phyloP scores from a whole-genome alignment of 1,140 invertebrate species.

The Aradophagus sp. region DNA sequence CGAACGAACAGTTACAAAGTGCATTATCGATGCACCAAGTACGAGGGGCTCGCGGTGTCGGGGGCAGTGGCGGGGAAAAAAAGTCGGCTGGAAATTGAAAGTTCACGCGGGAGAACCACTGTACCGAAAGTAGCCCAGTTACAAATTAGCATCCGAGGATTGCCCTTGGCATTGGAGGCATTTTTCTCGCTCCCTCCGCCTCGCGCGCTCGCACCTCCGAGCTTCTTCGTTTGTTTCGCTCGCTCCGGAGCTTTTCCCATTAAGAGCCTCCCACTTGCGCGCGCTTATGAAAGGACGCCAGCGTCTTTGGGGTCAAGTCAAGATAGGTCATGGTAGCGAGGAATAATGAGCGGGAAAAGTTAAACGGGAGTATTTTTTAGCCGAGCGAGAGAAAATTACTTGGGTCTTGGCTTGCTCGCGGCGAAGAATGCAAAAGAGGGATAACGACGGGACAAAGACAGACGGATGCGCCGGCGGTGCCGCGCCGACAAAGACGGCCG shows the following conservation, averaged over 20 bases:
- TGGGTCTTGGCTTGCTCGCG: slow-evolving; percentile 51
- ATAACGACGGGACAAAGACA: slow-evolving; percentile 24
- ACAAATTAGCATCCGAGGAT: slow-evolving; percentile 73
- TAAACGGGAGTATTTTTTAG: slow-evolving; percentile 73
- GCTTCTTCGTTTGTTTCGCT: slow-evolving; percentile 47
- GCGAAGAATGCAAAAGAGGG: slow-evolving; percentile 51
- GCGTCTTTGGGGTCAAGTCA: slow-evolving; percentile 68
- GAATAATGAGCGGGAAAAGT: slow-evolving; percentile 73
- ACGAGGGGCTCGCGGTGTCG: slow-evolving; percentile 8
- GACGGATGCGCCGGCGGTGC: slow-evolving; percentile 9
- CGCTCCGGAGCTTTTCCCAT: slow-evolving; percentile 26
- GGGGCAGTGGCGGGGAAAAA: not conserved
- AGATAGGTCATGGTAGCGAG: slow-evolving; percentile 71
- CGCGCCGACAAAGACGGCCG: slow-evolving; percentile 8
- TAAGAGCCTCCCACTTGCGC: slow-evolving; percentile 55
- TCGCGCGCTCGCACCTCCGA: slow-evolving; percentile 28
- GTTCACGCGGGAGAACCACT: slow-evolving; percentile 67
- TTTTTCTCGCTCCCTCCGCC: slow-evolving; percentile 43
- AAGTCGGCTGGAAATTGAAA: slow-evolving; percentile 56
- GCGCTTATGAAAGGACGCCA: slow-evolving; percentile 71
- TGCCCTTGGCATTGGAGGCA: slow-evolving; percentile 69
- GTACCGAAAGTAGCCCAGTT: slow-evolving; percentile 71
- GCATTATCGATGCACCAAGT: slow-evolving; percentile 21
- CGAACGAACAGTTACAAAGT: slow-evolving; percentile 19
- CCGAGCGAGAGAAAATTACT: slow-evolving; percentile 70